Evolutionary conservation across 2,888 invertebrate genomes (phyloP).

Genomic region (Agriopis aurantiaria): DNA sequence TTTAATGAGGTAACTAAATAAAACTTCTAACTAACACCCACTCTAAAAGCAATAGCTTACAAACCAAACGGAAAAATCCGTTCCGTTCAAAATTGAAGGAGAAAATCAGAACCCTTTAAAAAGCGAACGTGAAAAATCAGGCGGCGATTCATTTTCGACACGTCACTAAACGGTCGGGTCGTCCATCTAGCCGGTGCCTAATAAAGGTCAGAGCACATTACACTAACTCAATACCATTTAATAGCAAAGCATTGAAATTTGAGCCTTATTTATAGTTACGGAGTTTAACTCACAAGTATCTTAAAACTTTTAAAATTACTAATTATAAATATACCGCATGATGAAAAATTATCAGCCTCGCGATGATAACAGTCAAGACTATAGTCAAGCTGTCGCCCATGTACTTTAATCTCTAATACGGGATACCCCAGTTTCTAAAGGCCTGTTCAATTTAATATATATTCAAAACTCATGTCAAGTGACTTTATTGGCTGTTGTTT

Average conservation of each 20-base stretch:
- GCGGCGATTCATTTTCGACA: conserved; percentile 55
- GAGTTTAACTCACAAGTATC: too few species aligned
- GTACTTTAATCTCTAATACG: too few species aligned
- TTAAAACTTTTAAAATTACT: too few species aligned
- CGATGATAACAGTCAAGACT: too few species aligned
- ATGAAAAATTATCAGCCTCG: too few species aligned
- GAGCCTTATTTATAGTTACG: too few species aligned
- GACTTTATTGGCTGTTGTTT: too few species aligned
- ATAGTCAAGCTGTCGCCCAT: too few species aligned
- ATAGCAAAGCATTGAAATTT: not conserved
- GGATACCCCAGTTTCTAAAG: too few species aligned
- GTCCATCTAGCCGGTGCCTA: conserved; percentile 52
- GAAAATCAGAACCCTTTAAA: conserved; percentile 28
- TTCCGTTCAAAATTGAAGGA: conserved; percentile 20
- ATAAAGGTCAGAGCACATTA: conserved; percentile 47
- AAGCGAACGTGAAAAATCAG: conserved; percentile 45
- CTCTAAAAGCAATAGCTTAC: conserved; percentile 7
- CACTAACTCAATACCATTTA: not conserved
- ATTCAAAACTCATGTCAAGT: too few species aligned
- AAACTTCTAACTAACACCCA: not conserved
- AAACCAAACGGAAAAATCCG: conserved; percentile 16
- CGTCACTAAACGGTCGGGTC: conserved; percentile 51
- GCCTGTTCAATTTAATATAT: too few species aligned
- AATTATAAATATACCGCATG: too few species aligned
- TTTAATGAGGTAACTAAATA: not conserved